These are phyloP conservation scores for Myrmophylax atrothorax DNA, from an alignment of 2,113 vertebrate genomes.

Conservation along the genomic window DNA sequence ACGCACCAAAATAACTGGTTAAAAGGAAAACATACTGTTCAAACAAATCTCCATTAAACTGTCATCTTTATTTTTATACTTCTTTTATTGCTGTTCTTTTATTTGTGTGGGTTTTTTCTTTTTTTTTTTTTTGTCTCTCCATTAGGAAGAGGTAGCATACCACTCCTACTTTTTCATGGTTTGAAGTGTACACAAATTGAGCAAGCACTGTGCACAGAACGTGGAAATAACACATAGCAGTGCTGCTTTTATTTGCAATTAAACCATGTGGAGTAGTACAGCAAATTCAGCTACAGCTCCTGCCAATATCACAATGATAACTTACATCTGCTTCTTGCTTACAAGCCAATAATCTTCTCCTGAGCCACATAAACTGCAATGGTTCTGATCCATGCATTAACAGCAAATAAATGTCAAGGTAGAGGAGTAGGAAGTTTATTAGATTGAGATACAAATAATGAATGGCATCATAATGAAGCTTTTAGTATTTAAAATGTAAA, in stretches of 20 bases:
- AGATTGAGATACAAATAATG: not conserved
- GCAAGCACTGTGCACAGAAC: not conserved
- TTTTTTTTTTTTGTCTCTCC: not conserved
- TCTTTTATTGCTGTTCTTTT: not conserved
- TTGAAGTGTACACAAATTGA: not conserved
- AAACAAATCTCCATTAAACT: slow-evolving; percentile 42
- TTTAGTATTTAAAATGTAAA: not conserved
- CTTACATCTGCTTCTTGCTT: not conserved
- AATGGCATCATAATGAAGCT: not conserved
- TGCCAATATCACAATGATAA: not conserved
- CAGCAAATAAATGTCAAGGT: not conserved
- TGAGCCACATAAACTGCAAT: not conserved
- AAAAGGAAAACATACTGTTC: slow-evolving; percentile 19
- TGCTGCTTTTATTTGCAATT: not conserved
- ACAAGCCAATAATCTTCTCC: not conserved
- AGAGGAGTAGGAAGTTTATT: not conserved
- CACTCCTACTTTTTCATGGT: not conserved
- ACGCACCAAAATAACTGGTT: slow-evolving; percentile 11
- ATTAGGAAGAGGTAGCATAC: not conserved
- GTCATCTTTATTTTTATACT: slow-evolving; percentile 20
- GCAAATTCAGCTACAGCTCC: not conserved
- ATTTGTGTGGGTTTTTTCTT: not conserved
- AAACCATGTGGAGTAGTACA: not conserved
- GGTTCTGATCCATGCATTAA: not conserved
- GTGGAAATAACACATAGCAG: not conserved